phyloP scores from a whole-genome alignment of 2,797 vertebrate genomes.

The Dicrostonyx torquatus region DNA sequence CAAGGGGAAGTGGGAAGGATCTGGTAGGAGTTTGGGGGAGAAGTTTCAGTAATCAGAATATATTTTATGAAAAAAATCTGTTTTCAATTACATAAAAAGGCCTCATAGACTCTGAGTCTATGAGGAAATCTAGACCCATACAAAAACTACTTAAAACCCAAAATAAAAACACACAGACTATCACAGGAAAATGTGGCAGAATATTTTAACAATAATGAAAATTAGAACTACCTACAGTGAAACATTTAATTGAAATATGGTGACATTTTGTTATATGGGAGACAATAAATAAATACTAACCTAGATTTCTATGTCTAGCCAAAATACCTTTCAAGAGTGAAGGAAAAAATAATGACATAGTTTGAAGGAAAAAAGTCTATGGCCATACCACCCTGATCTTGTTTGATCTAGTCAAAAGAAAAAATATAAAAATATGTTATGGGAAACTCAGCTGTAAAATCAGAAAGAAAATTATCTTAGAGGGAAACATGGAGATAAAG shows the following conservation, averaged over 20 bases:
- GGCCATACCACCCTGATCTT: background rate
- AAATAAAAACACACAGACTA: background rate
- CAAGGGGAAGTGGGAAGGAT: background rate
- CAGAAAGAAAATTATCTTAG: slow-evolving; percentile 19
- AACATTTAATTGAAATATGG: slow-evolving; percentile 4
- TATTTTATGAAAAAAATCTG: background rate
- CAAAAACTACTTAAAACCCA: slow-evolving; percentile 1
- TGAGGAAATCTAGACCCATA: background rate
- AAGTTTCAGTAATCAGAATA: background rate
- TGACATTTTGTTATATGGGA: background rate
- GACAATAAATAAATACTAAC: slow-evolving; percentile 28
- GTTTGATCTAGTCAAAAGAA: background rate
- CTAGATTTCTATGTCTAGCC: background rate
- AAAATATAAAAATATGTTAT: background rate
- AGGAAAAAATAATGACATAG: background rate
- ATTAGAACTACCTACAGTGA: background rate
- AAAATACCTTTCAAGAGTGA: slow-evolving; percentile 35
- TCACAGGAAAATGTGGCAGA: background rate
- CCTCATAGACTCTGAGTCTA: background rate
- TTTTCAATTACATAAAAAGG: background rate
- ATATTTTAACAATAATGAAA: slow-evolving; percentile 35
- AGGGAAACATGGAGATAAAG: background rate
- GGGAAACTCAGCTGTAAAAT: background rate
- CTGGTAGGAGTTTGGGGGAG: background rate
- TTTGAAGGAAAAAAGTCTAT: background rate